Conservation (phyloP, 1,140 invertebrate genomes). For the Daktulosphaira vitifoliae region DNA sequence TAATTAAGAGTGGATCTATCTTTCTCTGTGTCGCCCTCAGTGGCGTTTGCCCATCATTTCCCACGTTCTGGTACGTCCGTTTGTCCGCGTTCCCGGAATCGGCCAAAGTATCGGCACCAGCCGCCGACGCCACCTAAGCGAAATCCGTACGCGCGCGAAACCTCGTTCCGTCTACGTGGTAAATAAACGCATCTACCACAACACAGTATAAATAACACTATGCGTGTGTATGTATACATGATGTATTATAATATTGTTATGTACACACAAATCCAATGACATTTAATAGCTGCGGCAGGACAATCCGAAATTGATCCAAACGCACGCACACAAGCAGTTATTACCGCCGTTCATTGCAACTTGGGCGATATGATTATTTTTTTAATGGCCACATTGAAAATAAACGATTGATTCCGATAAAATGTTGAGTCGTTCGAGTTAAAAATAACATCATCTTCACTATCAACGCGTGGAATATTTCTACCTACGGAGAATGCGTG, state of each 20-base stretch:
- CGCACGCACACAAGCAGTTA: no score
- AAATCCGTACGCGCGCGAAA: conserved; percentile 2
- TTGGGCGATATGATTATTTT: no score
- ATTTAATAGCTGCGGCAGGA: background rate
- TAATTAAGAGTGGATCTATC: no score
- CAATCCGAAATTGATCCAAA: no score
- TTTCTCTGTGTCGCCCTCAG: background rate
- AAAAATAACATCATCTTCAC: no score
- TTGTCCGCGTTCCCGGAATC: background rate
- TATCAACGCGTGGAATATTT: no score
- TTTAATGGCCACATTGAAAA: no score
- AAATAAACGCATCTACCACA: background rate
- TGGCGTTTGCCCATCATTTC: background rate
- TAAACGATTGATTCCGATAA: no score
- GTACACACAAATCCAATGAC: background rate
- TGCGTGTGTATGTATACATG: background rate
- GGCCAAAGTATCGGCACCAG: background rate
- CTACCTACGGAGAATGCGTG: no score
- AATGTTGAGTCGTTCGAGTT: no score
- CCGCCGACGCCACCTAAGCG: conserved; percentile 22
- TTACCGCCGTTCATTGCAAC: no score
- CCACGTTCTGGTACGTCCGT: conserved; percentile 15
- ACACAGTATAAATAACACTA: background rate
- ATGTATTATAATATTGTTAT: background rate
- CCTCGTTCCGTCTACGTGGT: conserved; percentile 14